These are phyloP conservation scores for Centropus bengalensis DNA, from an alignment of 2,113 vertebrate species.

Conservation along the genomic window DNA sequence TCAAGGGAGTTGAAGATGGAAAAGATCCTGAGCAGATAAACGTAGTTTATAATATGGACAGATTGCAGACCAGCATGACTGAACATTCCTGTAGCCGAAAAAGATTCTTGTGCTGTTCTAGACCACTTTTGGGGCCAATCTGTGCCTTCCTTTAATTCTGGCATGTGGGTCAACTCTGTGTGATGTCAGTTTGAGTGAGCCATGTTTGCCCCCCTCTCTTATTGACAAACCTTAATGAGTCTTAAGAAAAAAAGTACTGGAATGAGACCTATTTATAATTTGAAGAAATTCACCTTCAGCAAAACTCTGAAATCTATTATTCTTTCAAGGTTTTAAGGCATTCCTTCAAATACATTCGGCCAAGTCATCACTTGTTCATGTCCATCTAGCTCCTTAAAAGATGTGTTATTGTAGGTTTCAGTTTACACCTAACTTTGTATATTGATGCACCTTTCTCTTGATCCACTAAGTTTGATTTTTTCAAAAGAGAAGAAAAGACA, in stretches of 20 bases:
- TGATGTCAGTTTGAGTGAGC: slow-evolving; percentile 43
- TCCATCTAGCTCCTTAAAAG: not conserved
- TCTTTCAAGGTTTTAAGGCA: not conserved
- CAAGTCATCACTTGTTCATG: slow-evolving; percentile 1
- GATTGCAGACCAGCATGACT: slow-evolving; percentile 25
- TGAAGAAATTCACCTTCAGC: slow-evolving; percentile 49
- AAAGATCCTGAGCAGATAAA: slow-evolving; percentile 51
- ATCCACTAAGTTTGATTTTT: slow-evolving; percentile 48
- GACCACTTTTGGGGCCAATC: slow-evolving; percentile 66
- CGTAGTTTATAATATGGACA: slow-evolving; percentile 58
- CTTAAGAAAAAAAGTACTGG: slow-evolving; percentile 38
- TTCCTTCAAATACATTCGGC: slow-evolving; percentile 37
- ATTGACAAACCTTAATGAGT: slow-evolving; percentile 53
- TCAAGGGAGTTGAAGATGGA: slow-evolving; percentile 59
- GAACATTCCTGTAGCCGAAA: slow-evolving; percentile 43
- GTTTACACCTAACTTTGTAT: slow-evolving; percentile 65
- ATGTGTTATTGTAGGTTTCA: not conserved
- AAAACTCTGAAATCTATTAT: not conserved
- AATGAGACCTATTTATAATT: slow-evolving; percentile 50
- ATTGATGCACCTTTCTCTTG: slow-evolving; percentile 66
- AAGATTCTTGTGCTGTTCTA: slow-evolving; percentile 51
- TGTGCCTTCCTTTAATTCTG: slow-evolving; percentile 78
- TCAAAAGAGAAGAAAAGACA: slow-evolving; percentile 47
- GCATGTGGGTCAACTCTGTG: slow-evolving; percentile 16
- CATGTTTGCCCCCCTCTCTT: slow-evolving; percentile 38